Percentiles rank a stretch among this genome's conserved stretches.
These are phyloP conservation scores for Rana temporaria DNA, from an alignment of 2,113 vertebrate species.

Conservation along the genomic window DNA sequence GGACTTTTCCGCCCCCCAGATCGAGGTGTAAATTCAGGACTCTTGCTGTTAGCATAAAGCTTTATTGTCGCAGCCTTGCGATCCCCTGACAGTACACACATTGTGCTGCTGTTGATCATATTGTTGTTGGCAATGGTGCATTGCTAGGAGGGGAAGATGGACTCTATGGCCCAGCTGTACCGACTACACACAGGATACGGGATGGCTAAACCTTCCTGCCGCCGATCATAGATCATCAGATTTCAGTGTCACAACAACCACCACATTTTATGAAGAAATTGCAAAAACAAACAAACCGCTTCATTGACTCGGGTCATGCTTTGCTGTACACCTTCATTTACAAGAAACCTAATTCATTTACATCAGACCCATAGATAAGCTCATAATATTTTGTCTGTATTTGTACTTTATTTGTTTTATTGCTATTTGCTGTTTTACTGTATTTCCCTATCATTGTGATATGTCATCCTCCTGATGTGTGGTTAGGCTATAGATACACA, in stretches of 20 bases:
- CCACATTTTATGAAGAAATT: not conserved
- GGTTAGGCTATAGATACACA: too few relatives aligned
- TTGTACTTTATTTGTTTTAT: too few relatives aligned
- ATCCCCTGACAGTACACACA: slow-evolving; percentile 34
- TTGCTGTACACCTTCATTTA: too few relatives aligned
- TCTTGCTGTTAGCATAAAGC: slow-evolving; percentile 12
- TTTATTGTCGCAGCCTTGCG: slow-evolving; percentile 32
- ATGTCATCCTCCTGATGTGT: not conserved
- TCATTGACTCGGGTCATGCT: not conserved
- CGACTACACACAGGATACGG: slow-evolving; percentile 41
- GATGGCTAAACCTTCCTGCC: slow-evolving; percentile 25
- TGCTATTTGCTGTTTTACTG: not conserved
- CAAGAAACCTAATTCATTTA: not conserved
- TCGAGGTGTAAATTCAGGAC: not conserved
- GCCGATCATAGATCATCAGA: not conserved
- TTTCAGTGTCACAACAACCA: slow-evolving; percentile 20
- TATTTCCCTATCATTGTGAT: not conserved
- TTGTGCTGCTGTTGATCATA: slow-evolving; percentile 43
- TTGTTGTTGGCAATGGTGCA: slow-evolving; percentile 38
- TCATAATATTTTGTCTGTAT: too few relatives aligned
- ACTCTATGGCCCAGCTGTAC: slow-evolving; percentile 4
- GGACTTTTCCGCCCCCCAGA: not conserved
- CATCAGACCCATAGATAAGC: not conserved
- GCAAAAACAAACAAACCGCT: not conserved
- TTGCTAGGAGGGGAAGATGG: not conserved